Evolutionary conservation across 2,888 invertebrate species (phyloP).

Genomic region (Caenorhabditis angaria): DNA sequence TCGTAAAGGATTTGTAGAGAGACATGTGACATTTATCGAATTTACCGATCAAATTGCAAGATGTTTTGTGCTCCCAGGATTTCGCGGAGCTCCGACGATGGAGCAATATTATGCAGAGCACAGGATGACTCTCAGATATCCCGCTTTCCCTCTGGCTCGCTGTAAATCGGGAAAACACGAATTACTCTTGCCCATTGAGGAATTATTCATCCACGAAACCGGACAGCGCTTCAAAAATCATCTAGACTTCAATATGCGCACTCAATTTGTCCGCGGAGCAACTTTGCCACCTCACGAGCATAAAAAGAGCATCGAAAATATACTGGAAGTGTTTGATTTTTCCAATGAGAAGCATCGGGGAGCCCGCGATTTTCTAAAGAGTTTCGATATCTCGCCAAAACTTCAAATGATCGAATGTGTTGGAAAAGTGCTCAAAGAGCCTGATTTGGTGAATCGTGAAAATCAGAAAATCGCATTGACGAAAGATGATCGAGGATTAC

Average conservation of each 20-base stretch:
- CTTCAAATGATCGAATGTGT: slow-evolving; percentile 26
- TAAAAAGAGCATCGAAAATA: slow-evolving; percentile 18
- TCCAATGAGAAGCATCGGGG: too few relatives aligned
- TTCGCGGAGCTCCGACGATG: not conserved
- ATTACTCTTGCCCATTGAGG: slow-evolving; percentile 32
- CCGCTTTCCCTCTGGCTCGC: slow-evolving; percentile 29
- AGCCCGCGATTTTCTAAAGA: slow-evolving; percentile 19
- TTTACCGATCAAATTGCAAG: slow-evolving; percentile 1
- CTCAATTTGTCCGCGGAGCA: slow-evolving; percentile 12
- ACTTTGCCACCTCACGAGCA: slow-evolving; percentile 27
- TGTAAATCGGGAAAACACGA: slow-evolving; percentile 26
- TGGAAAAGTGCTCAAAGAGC: slow-evolving; percentile 38
- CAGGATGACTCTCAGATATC: slow-evolving; percentile 18
- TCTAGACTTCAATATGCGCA: slow-evolving; percentile 24
- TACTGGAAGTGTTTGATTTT: slow-evolving; percentile 29
- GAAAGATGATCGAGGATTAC: slow-evolving; percentile 24
- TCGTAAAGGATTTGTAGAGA: slow-evolving; percentile 8
- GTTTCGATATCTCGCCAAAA: slow-evolving; percentile 9
- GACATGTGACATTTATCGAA: slow-evolving; percentile 17
- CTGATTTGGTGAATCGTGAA: slow-evolving; percentile 22
- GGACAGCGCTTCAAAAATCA: slow-evolving; percentile 32
- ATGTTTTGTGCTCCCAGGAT: slow-evolving; percentile 9
- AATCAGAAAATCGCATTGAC: slow-evolving; percentile 23
- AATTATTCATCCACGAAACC: slow-evolving; percentile 19
- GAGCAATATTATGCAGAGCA: not conserved